Base-by-base conservation (phyloP, 1,140 invertebrate genomes). In the Eumaeus atala region DNA sequence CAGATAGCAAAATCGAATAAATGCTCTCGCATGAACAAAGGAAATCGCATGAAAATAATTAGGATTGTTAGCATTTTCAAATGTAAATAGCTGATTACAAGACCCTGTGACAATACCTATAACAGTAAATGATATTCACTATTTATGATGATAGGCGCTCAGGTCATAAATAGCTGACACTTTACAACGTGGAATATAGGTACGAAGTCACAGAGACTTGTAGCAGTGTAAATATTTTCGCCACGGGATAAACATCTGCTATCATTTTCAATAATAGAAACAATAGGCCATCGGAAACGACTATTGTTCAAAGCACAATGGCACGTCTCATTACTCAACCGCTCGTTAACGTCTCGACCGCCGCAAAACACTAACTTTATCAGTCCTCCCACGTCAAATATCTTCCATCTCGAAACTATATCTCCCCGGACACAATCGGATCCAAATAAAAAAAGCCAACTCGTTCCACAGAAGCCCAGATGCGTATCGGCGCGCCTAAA, bases 361-460 rank as follows among this genome's bases (percentile, higher is more conserved):
- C 72, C 70, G 70, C 78, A 74, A 74, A 76, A 80, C 77, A 77
- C 76, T 81, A 83, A 83, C 82, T 85, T 85, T 85, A 85, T 85
- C 82, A 80, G 79, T 64, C 63, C 59, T 16, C 62, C 63, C 67
- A 76, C 74, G 82, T 83, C 82, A 80, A 81, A 82, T 77, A 83
- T 85, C 82, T 85, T 56, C 68, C 72, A 85, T 83, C 82, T 83
- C 70, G 66, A 72, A 61, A 74, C 76, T 74, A 75, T 77, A 78
- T 80, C 74, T 74, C 62, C 61, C 56, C 54, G 70, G 73, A 71
- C 74, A 84, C 79, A 85, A 84, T 83, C 79, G 74, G 65, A 56
- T 36, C 62, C 64, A 75, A 77, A 82, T 72, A 77, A 79, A 77
- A 72, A 54, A 40, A 65, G 62, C 59, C 12, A 17, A 56, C 65